phyloP scores from a whole-genome alignment of 2,888 invertebrate genomes.

The Heliconius erato region DNA sequence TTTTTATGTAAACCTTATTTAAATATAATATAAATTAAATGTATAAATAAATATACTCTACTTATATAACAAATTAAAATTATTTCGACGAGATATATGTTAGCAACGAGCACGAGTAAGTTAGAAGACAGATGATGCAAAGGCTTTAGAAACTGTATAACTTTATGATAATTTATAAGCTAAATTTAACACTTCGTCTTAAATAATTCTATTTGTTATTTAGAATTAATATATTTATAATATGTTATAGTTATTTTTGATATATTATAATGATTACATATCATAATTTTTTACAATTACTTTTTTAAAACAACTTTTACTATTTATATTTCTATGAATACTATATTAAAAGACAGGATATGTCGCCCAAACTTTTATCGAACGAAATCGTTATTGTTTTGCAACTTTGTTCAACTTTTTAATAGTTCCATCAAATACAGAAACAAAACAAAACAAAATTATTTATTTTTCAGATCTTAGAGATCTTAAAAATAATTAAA shows the following conservation, averaged over 20 bases:
- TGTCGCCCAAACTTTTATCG: no score
- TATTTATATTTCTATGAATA: no score
- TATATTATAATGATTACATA: no score
- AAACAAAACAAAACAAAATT: no score
- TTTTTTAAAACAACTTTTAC: no score
- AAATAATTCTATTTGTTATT: not conserved
- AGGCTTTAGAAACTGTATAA: conserved; percentile 10
- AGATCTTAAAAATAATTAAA: no score
- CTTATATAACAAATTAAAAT: conserved; percentile 18
- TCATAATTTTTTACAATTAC: no score
- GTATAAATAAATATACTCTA: not conserved
- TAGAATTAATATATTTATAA: not conserved
- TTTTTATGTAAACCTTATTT: not conserved
- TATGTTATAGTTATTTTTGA: not conserved
- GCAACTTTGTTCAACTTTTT: no score
- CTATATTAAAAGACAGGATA: no score
- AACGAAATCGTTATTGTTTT: no score
- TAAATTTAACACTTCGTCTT: conserved; percentile 3
- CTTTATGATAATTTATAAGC: conserved; percentile 9
- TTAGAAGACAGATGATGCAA: conserved; percentile 25
- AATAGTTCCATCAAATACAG: no score
- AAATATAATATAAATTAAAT: not conserved
- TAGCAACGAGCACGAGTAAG: not conserved
- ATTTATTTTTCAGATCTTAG: no score
- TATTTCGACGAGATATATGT: conserved; percentile 8